Conservation (phyloP, 2,888 invertebrate species). For the Pemphredon lugubris region DNA sequence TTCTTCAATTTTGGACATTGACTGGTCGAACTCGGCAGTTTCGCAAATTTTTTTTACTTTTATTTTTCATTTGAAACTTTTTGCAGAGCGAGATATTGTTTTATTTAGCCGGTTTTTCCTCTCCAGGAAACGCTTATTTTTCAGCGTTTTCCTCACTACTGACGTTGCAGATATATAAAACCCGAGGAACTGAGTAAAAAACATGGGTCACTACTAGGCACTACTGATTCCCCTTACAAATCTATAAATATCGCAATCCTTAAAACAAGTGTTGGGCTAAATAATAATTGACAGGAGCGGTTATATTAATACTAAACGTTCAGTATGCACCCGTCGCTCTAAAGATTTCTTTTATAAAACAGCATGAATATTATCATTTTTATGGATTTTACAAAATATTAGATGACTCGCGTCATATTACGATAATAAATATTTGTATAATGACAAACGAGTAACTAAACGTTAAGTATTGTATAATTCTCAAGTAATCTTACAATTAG, state of each 20-base stretch:
- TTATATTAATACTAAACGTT: slow-evolving; percentile 17
- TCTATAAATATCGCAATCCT: slow-evolving; percentile 34
- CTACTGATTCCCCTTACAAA: too few species aligned
- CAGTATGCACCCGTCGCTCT: slow-evolving; percentile 18
- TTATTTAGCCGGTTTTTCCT: too few species aligned
- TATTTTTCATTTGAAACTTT: too few species aligned
- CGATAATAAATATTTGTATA: slow-evolving; percentile 43
- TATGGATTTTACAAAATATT: slow-evolving; percentile 4
- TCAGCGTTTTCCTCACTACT: too few species aligned
- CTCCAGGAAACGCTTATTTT: too few species aligned
- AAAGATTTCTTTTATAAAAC: slow-evolving; percentile 6
- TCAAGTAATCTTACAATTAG: slow-evolving; percentile 19
- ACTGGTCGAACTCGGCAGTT: too few species aligned
- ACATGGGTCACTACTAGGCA: too few species aligned
- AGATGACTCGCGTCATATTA: slow-evolving; percentile 8
- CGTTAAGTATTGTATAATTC: slow-evolving; percentile 38
- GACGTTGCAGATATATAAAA: too few species aligned
- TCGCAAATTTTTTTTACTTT: too few species aligned
- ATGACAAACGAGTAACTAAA: slow-evolving; percentile 25
- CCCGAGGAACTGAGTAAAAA: too few species aligned
- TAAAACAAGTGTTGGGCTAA: slow-evolving; percentile 22
- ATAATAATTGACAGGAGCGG: slow-evolving; percentile 20
- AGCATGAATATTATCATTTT: slow-evolving; percentile 11
- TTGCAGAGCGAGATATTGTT: too few species aligned
- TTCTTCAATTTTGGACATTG: too few species aligned